phyloP scores from a whole-genome alignment of 2,888 invertebrate genomes.

The Acleris sparsana region DNA sequence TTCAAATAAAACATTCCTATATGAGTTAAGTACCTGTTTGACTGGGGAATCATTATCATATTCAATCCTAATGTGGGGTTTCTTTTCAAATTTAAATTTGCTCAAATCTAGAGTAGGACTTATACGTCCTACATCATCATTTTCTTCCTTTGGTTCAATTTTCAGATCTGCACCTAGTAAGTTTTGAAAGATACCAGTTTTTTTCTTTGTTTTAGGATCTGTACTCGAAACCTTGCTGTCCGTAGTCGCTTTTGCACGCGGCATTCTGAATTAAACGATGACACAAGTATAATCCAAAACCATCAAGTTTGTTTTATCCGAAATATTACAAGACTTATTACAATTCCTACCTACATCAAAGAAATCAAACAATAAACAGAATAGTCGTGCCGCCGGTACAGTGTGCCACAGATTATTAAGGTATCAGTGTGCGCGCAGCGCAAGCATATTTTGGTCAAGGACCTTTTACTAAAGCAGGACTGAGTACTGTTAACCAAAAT shows the following conservation, averaged over 20 bases:
- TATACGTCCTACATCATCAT: slow-evolving; percentile 40
- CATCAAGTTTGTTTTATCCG: no score
- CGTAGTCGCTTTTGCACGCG: slow-evolving; percentile 49
- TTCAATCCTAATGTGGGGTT: slow-evolving; percentile 68
- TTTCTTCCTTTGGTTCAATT: slow-evolving; percentile 43
- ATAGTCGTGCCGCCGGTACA: slow-evolving; percentile 10
- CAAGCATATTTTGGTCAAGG: background rate
- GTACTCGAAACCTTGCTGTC: background rate
- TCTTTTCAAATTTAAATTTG: slow-evolving; percentile 68
- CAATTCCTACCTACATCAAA: slow-evolving; percentile 11
- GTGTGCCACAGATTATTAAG: no score
- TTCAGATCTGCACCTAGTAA: slow-evolving; percentile 36
- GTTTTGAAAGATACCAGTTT: background rate
- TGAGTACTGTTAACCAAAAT: no score
- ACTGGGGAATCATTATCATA: slow-evolving; percentile 61
- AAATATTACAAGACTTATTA: no score
- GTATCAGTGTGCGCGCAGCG: no score
- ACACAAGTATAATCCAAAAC: no score
- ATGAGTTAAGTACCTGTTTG: slow-evolving; percentile 47
- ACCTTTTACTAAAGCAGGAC: no score
- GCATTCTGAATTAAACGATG: slow-evolving; percentile 47
- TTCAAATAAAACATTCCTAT: background rate
- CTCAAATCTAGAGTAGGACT: slow-evolving; percentile 51
- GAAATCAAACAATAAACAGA: slow-evolving; percentile 2
- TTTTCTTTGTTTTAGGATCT: slow-evolving; percentile 16